These are phyloP conservation scores for Tipula helvola DNA, from an alignment of 2,888 invertebrate genomes.

Conservation along the genomic window DNA sequence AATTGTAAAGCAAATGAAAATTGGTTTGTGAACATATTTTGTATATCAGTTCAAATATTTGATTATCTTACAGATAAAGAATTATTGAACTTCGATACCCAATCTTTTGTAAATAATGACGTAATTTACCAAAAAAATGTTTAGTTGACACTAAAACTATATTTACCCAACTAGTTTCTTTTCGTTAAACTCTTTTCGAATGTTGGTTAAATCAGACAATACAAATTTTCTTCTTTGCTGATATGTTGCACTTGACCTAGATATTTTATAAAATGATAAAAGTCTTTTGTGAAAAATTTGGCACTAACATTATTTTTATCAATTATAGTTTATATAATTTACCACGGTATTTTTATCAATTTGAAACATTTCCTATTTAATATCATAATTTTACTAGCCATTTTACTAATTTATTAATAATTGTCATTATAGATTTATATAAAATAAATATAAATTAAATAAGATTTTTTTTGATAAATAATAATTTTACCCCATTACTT, in stretches of 20 bases:
- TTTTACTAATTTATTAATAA: not conserved
- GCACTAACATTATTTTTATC: not conserved
- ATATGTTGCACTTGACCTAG: not conserved
- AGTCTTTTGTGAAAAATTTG: not conserved
- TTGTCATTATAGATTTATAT: not conserved
- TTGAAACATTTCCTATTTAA: not conserved
- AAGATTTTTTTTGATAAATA: not conserved
- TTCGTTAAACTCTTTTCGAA: not conserved
- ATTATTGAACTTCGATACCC: not conserved
- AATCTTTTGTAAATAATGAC: not conserved
- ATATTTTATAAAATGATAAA: not conserved
- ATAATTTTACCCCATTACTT: not conserved
- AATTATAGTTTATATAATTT: not conserved
- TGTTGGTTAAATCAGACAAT: not conserved
- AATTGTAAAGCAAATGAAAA: not conserved
- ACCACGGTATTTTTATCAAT: not conserved
- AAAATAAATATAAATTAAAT: not conserved
- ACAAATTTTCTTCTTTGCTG: not conserved
- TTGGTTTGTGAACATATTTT: not conserved
- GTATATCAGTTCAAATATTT: too few species aligned
- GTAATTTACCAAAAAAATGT: not conserved
- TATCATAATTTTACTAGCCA: constrained; percentile 5
- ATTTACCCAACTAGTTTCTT: constrained; percentile 12
- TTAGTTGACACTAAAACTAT: too few species aligned
- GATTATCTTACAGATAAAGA: not conserved